Evolutionary conservation across 2,113 vertebrate genomes (phyloP).

Genomic region (Xenopus borealis): DNA sequence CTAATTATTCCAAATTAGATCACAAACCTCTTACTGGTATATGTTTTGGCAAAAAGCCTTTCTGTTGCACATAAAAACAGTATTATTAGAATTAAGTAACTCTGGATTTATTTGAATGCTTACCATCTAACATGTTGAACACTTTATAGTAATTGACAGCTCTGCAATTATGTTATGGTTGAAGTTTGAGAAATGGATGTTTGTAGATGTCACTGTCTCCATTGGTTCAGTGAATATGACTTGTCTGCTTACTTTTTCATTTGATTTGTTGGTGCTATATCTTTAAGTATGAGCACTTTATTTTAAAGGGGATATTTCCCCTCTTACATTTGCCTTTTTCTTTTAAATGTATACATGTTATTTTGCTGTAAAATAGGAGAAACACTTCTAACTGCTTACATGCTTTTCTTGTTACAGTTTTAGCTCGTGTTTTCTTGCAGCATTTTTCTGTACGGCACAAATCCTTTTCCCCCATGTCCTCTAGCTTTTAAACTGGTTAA

Average conservation of each 20-base stretch:
- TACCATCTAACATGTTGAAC: background rate
- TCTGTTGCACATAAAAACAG: too few relatives aligned
- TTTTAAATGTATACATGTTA: background rate
- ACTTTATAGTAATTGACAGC: background rate
- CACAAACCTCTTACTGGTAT: too few relatives aligned
- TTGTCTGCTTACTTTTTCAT: background rate
- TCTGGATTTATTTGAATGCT: too few relatives aligned
- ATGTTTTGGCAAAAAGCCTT: too few relatives aligned
- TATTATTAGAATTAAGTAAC: too few relatives aligned
- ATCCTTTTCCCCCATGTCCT: too few relatives aligned
- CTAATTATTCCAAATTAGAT: too few relatives aligned
- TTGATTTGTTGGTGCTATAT: constrained; percentile 12
- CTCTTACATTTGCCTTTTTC: background rate
- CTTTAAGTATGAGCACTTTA: constrained; percentile 17
- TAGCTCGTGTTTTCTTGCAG: too few relatives aligned
- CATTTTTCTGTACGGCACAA: too few relatives aligned
- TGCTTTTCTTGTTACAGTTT: background rate
- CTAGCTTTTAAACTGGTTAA: too few relatives aligned
- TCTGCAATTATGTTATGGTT: background rate
- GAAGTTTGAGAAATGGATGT: background rate
- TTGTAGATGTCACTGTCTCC: background rate
- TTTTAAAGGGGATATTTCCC: constrained; percentile 2
- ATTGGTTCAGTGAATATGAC: background rate
- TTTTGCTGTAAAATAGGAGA: background rate
- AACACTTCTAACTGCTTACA: background rate